A percentile compares a stretch with the other conserved stretches of the same genome.
These are phyloP conservation scores for Alouatta palliata DNA, from an alignment of 2,113 vertebrate genomes.

Conservation along the genomic window DNA sequence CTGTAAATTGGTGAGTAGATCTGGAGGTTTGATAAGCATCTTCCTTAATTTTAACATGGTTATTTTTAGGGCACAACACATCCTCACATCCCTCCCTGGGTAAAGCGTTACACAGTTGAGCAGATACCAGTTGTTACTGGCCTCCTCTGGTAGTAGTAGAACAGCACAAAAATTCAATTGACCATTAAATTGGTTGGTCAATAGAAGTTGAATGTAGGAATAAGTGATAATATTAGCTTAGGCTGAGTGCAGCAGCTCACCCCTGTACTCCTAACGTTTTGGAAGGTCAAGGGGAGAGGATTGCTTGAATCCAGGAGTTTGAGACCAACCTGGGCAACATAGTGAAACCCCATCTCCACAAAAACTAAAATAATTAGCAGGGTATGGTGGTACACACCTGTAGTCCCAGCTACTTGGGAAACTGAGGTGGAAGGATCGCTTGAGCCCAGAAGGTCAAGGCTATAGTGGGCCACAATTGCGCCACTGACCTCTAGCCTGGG, in stretches of 20 bases:
- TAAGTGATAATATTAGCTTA: neutral
- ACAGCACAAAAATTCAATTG: neutral
- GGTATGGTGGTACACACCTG: too few relatives aligned
- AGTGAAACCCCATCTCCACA: too few relatives aligned
- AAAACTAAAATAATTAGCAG: too few relatives aligned
- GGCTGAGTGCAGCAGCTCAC: neutral
- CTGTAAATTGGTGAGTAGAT: neutral
- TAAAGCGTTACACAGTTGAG: neutral
- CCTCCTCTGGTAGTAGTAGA: neutral
- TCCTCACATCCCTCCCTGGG: neutral
- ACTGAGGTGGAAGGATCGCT: too few relatives aligned
- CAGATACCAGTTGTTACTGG: neutral
- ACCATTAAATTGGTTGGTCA: neutral
- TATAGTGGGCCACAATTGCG: too few relatives aligned
- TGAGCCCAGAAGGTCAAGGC: too few relatives aligned
- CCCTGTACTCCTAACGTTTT: too few relatives aligned
- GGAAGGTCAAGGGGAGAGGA: too few relatives aligned
- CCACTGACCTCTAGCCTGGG: too few relatives aligned
- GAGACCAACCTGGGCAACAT: too few relatives aligned
- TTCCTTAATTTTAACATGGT: neutral
- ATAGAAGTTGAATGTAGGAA: neutral
- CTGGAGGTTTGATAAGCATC: neutral
- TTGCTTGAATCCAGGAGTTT: too few relatives aligned
- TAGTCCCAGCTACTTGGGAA: too few relatives aligned
- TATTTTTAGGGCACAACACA: neutral